Conservation (phyloP, 1,140 invertebrate species). For the Orius insidiosus region DNA sequence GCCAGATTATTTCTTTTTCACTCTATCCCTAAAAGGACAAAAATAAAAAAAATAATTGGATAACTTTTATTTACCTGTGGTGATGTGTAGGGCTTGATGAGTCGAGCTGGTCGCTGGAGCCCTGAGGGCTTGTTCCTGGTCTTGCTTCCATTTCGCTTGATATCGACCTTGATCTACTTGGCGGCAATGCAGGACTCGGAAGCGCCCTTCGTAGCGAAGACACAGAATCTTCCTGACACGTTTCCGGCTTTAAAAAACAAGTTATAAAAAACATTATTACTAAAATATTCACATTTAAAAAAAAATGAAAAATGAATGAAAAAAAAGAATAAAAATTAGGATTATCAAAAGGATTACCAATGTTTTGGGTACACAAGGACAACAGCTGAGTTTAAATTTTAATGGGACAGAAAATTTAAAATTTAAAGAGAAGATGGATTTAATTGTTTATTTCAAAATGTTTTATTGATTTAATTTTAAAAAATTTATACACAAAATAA, state of each 20-base stretch:
- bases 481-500: no score
- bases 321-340: no score
- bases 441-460: no score
- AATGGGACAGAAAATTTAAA: no score
- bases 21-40: conserved; percentile 25
- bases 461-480: no score
- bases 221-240: conserved; percentile 7
- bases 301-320: no score
- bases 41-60: no score
- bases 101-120: conserved; percentile 24
- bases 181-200: conserved; percentile 13
- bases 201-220: conserved; percentile 1
- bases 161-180: conserved; percentile 22
- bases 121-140: conserved; percentile 20
- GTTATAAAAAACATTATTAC: conserved; percentile 4
- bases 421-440: no score
- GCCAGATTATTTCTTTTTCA: conserved; percentile 26
- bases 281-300: no score
- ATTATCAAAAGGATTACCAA: no score
- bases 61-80: conserved; percentile 16
- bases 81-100: conserved; percentile 23
- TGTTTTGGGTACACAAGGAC: no score
- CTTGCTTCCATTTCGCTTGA: conserved; percentile 23
- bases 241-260: conserved; percentile 8
- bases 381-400: no score